A percentile compares a stretch with the other conserved stretches of the same genome.
phyloP scores from a whole-genome alignment of 64 coral and sea anemone genomes.

The Acropora tenuis region DNA sequence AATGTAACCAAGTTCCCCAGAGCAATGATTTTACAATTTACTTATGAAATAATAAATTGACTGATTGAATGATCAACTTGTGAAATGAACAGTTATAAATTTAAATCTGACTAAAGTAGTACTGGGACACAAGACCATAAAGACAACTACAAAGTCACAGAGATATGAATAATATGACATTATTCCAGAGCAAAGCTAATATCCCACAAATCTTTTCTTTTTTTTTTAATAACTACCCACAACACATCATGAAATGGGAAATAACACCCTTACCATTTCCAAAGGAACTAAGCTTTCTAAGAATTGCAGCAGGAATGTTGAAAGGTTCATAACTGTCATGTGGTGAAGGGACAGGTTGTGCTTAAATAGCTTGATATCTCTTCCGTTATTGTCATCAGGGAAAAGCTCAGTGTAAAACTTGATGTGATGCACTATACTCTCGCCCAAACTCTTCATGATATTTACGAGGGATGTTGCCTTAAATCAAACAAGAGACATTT shows the following conservation, averaged over 20 bases:
- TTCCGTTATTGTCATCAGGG: neutral
- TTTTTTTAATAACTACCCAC: neutral
- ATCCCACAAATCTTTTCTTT: too few relatives aligned
- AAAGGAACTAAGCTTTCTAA: slow-evolving; percentile 65
- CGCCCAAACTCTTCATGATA: slow-evolving; percentile 66
- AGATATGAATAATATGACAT: too few relatives aligned
- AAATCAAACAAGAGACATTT: neutral
- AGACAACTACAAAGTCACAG: too few relatives aligned
- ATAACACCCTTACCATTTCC: slow-evolving; percentile 66
- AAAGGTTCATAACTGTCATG: slow-evolving; percentile 74
- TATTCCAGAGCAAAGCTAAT: too few relatives aligned
- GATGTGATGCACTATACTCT: slow-evolving; percentile 79
- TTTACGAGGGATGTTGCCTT: slow-evolving; percentile 58
- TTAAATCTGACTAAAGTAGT: too few relatives aligned
- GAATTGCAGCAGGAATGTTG: slow-evolving; percentile 70
- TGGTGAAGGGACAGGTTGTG: slow-evolving; percentile 49
- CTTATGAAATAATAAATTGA: too few relatives aligned
- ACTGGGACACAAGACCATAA: too few relatives aligned
- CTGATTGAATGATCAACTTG: too few relatives aligned
- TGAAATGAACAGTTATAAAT: too few relatives aligned
- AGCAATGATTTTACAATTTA: too few relatives aligned
- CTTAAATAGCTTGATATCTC: neutral
- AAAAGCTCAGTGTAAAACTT: slow-evolving; percentile 45
- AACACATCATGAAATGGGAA: neutral
- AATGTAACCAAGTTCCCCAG: too few relatives aligned